Percentiles rank a stretch among this genome's conserved stretches.
Conservation (phyloP, 2,888 invertebrate species). For the Phortica magna region DNA sequence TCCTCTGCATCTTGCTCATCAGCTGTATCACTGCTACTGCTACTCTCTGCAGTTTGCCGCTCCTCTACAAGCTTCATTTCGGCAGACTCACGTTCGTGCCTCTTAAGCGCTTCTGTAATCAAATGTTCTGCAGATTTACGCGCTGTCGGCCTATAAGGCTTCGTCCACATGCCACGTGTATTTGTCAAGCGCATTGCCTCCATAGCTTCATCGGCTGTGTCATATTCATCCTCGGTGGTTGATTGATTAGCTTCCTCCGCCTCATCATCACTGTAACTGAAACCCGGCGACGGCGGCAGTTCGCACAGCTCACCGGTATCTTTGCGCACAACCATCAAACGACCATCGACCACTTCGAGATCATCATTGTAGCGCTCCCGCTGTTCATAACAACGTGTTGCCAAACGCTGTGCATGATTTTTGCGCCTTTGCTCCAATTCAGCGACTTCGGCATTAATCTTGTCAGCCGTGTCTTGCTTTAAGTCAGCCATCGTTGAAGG, state of each 20-base stretch:
- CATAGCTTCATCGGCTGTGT: constrained; percentile 22
- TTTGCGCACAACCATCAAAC: constrained; percentile 69
- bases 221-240: background rate
- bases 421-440: constrained; percentile 53
- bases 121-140: constrained; percentile 49
- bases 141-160: constrained; percentile 49
- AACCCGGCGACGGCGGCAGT: constrained; percentile 59
- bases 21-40: background rate
- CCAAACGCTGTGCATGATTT: constrained; percentile 52
- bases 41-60: background rate
- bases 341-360: constrained; percentile 70
- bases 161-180: constrained; percentile 47
- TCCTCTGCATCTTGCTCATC: constrained; percentile 46
- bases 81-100: background rate
- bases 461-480: constrained; percentile 53
- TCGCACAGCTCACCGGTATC: constrained; percentile 64
- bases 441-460: constrained; percentile 57
- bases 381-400: constrained; percentile 67
- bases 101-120: constrained; percentile 41
- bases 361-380: constrained; percentile 69
- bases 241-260: constrained; percentile 26
- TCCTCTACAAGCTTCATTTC: background rate
- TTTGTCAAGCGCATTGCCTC: constrained; percentile 38
- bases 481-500: constrained; percentile 47
- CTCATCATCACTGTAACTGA: constrained; percentile 53